Base-by-base conservation (phyloP, 2,888 invertebrate species). In the Chymomyza procnemis region DNA sequence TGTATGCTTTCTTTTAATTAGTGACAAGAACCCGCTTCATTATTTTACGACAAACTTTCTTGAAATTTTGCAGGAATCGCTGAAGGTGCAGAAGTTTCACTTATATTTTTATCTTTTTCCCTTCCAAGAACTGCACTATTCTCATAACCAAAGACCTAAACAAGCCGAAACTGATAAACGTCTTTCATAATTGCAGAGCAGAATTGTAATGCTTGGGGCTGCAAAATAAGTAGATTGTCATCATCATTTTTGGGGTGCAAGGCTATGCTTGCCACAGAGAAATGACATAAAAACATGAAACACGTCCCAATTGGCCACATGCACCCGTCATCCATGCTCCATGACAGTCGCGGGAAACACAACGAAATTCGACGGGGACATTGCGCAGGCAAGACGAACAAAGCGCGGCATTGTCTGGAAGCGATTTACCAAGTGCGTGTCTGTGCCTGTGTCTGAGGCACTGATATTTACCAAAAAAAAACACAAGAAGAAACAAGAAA, bases 341-440 rank as follows among this genome's bases (percentile, higher is more conserved):
- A 41, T 41, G 34, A 1, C 34, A 41, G 34, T 41, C 34, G 12
- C 34, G 34, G 34, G 34, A 30, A 16, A 54, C 21, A 60, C 65
- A 59, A 47, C 19, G 18, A 55, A 60, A 34, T 56, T 56, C 19
- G 64, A 34, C 54, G 60, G 61, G 41, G 56, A 61, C 66, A 19
- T 56, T 41, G 62, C 26, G 56, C 61, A 62, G 60, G 62, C 66
- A 50, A 71, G 56, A 14, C 21, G 18, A 56, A 79, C 79, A 79
- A 79, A 76, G 81, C 63, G 73, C 64, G 67, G 64, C 76, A 71
- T 73, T 79, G 81, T 79, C 65, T 70, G 67, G 50, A 47, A 59
- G 16, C 57, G 57, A 26, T 60, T 21, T 65, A 55, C 55, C 57
- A 21, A 22, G 30, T 59, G 64, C 46, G 34, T 61, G 61, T 21